Conservation (phyloP, 2,888 invertebrate species). For the Pseudococcus viburni region DNA sequence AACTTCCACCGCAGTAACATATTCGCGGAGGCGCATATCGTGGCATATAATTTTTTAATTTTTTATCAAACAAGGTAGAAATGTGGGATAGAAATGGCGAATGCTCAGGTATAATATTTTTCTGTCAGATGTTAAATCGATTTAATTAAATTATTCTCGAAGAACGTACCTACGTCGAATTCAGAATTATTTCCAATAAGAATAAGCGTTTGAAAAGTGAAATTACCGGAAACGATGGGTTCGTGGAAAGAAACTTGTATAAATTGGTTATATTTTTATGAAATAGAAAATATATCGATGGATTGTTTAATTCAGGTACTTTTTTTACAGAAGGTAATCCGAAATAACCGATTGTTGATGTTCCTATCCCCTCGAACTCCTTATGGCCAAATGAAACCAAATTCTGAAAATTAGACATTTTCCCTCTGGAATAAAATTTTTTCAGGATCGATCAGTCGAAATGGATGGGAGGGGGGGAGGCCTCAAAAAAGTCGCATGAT, state of each 20-base stretch:
- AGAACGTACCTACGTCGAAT: no score
- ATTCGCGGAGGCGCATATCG: not conserved
- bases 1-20: not conserved
- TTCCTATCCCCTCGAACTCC: no score
- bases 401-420: no score
- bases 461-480: no score
- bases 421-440: no score
- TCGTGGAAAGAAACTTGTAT: not conserved
- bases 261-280: not conserved
- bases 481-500: no score
- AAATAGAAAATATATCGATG: not conserved
- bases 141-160: constrained; percentile 4
- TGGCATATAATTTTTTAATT: constrained; percentile 1
- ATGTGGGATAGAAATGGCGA: not conserved
- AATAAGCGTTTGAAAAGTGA: not conserved
- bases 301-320: not conserved
- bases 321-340: not conserved
- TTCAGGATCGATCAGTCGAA: no score
- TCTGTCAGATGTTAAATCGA: not conserved
- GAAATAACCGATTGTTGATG: no score
- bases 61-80: not conserved
- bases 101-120: not conserved
- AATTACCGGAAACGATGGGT: not conserved
- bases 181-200: not conserved
- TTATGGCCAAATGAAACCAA: no score